Conservation (phyloP, 2,797 vertebrate genomes). For the Neosilurus mollespiculum region DNA sequence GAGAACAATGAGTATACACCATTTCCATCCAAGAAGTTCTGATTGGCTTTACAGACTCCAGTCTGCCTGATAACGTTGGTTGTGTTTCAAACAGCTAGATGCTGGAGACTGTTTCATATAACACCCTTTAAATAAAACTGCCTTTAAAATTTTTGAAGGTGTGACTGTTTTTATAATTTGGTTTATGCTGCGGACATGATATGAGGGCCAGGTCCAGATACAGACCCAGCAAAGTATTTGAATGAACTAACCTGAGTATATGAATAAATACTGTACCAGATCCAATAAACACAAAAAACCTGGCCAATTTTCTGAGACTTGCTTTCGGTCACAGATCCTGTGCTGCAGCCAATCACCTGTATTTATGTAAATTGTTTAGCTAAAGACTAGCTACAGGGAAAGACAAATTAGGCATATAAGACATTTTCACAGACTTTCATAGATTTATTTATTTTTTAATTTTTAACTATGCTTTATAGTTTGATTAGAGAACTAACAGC, state of each 20-base stretch:
- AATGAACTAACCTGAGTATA: neutral
- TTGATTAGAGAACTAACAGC: neutral
- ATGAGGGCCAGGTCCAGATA: neutral
- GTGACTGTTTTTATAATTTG: neutral
- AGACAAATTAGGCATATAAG: neutral
- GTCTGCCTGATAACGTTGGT: slow-evolving; percentile 11
- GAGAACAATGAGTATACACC: slow-evolving; percentile 5
- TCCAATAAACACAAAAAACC: neutral
- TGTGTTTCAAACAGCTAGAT: slow-evolving; percentile 3
- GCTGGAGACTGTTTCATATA: slow-evolving; percentile 9
- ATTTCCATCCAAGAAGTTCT: slow-evolving; percentile 3
- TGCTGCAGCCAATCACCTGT: neutral
- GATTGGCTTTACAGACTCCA: slow-evolving; percentile 10
- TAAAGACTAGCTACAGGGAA: neutral
- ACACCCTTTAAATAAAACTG: slow-evolving; percentile 18
- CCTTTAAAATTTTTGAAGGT: neutral
- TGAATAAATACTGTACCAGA: neutral
- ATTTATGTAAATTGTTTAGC: neutral
- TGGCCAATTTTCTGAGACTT: neutral
- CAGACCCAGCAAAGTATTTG: neutral
- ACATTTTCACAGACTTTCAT: neutral
- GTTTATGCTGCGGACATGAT: neutral
- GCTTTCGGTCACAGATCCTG: neutral
- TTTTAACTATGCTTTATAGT: neutral
- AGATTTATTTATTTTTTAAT: neutral